phyloP scores from a whole-genome alignment of 2,797 vertebrate genomes.

The Halcyon leucocephala region DNA sequence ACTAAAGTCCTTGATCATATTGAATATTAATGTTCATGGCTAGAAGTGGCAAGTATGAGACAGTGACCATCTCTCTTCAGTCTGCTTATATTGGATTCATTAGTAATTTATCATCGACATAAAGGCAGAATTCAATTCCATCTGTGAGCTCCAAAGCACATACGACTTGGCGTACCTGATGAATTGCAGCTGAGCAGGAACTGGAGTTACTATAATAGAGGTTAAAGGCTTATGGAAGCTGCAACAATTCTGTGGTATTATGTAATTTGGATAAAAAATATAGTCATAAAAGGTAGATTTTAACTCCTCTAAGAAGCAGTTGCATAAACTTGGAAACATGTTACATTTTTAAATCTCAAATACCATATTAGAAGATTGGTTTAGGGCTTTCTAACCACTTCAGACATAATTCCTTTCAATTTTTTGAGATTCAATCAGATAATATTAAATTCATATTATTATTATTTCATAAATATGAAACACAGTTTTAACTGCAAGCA shows the following conservation, averaged over 20 bases:
- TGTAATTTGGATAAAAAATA: neutral
- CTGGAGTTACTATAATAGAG: neutral
- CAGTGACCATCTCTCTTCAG: neutral
- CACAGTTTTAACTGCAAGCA: neutral
- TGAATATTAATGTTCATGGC: conserved; percentile 4
- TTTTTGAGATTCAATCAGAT: neutral
- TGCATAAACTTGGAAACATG: neutral
- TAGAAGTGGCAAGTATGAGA: neutral
- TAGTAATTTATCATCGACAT: conserved; percentile 40
- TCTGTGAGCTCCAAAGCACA: neutral
- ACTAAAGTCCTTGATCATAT: neutral
- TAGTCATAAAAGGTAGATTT: neutral
- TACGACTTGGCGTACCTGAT: neutral
- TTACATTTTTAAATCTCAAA: neutral
- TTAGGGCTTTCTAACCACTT: neutral
- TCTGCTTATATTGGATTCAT: conserved; percentile 26
- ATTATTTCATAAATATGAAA: neutral
- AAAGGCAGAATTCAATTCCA: conserved; percentile 16
- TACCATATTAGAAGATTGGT: neutral
- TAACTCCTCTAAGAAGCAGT: neutral
- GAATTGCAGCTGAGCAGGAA: conserved; percentile 19
- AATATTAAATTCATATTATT: neutral
- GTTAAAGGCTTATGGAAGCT: conserved; percentile 1
- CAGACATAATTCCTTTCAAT: neutral
- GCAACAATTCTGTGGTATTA: neutral